Conservation (phyloP, 2,888 invertebrate species). For the Heliconius ethilla region DNA sequence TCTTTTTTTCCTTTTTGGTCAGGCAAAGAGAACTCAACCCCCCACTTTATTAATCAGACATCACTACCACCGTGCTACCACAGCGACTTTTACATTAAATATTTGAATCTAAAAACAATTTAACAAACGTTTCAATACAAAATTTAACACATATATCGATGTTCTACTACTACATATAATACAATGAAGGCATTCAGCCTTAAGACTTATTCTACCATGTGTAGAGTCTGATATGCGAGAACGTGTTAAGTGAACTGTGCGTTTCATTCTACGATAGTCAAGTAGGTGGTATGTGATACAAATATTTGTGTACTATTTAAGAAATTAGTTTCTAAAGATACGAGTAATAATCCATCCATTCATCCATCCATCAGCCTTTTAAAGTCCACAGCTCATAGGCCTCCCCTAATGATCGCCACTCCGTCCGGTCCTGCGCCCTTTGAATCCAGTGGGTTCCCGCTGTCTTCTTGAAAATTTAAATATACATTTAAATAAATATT, state of each 20-base stretch:
- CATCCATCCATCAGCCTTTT: no score
- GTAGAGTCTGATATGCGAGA: conserved; percentile 24
- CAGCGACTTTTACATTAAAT: background rate
- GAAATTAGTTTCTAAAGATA: background rate
- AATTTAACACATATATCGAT: background rate
- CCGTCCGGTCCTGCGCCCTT: no score
- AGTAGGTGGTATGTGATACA: background rate
- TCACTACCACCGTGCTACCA: no score
- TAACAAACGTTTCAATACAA: background rate
- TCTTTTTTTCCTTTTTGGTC: no score
- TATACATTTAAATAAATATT: no score
- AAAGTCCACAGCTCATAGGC: no score
- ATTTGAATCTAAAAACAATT: background rate
- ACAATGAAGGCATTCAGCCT: conserved; percentile 27
- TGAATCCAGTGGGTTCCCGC: no score
- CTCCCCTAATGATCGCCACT: no score
- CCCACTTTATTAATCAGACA: no score
- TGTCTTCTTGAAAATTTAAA: no score
- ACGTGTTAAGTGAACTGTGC: conserved; percentile 27
- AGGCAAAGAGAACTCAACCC: no score
- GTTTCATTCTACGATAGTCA: conserved; percentile 12
- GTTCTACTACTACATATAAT: conserved; percentile 1
- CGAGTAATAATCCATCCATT: no score
- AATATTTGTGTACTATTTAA: background rate
- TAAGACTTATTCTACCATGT: conserved; percentile 30